Base-by-base conservation (phyloP, 2,888 invertebrate species). In the Sussaba pulchella region DNA sequence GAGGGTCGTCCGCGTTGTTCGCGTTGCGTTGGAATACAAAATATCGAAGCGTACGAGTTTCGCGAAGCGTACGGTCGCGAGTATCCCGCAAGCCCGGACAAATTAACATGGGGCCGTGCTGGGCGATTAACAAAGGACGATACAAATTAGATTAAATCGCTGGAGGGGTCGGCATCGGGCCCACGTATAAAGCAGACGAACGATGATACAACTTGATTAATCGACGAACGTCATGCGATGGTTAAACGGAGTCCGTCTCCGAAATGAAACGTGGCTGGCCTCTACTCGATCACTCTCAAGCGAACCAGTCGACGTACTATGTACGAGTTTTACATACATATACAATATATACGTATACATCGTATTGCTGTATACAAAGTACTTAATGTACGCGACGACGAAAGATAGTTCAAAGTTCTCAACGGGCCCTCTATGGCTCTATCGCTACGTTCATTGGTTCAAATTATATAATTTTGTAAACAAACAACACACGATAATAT, bases 61-160 rank as follows among this genome's bases (percentile, higher is more conserved):
- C 31, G 31, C 31, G 31, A 31, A 5, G 31, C 31, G 31, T 6
- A 10, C 66, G 72, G 45, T 10, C 66, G 54, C 59, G 39, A 66
- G 47, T 72, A 78, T 69, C 71, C 80, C 66, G 85, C 87, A 84
- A 70, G 83, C 71, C 82, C 83, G 86, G 90, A 89, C 89, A 90
- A 91, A 90, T 91, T 89, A 90, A 89, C 89, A 87, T 85, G 88
- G 86, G 87, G 84, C 85, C 77, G 74, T 74, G 84, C 85, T 85
- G 83, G 86, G 87, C 90, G 91, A 91, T 90, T 89, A 91, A 92
- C 91, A 92, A 92, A 92, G 90, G 88, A 86, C 89, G 89, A 92
- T 92, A 91, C 92, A 92, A 92, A 92, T 92, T 92, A 92, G 92
- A 92, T 92, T 92, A 92, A 91, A 92, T 89, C 90, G 92, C 92